These are phyloP conservation scores for Smutsia gigantea DNA, from an alignment of 2,797 vertebrate genomes.

Conservation along the genomic window DNA sequence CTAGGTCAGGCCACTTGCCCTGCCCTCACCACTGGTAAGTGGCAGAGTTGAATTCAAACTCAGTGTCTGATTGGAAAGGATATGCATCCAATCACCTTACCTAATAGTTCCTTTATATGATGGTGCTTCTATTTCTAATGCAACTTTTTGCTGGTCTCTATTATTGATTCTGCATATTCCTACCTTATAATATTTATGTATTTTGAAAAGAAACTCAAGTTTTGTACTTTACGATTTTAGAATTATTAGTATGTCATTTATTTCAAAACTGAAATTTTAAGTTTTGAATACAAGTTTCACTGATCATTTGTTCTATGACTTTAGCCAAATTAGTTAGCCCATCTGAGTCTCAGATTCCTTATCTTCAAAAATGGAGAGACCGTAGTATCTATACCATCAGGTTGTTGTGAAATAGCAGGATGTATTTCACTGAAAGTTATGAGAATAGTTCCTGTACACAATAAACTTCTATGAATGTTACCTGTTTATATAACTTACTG, in stretches of 20 bases:
- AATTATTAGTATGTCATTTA: background rate
- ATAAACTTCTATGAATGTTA: background rate
- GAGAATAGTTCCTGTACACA: background rate
- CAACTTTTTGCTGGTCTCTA: background rate
- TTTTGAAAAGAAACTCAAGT: slow-evolving; percentile 5
- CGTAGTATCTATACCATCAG: background rate
- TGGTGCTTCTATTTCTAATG: background rate
- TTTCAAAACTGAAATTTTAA: background rate
- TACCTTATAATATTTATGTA: background rate
- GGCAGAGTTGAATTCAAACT: background rate
- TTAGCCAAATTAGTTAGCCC: background rate
- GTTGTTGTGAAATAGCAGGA: background rate
- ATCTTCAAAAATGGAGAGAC: slow-evolving; percentile 9
- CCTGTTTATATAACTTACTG: background rate
- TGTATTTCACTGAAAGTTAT: background rate
- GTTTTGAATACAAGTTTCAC: background rate
- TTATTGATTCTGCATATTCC: background rate
- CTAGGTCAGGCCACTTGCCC: background rate
- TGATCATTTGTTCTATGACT: background rate
- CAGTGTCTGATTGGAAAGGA: background rate
- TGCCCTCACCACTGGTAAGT: background rate
- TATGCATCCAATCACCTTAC: background rate
- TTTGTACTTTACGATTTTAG: background rate
- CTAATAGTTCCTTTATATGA: background rate
- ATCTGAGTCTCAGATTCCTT: background rate